phyloP scores from a whole-genome alignment of 2,797 vertebrate species.

The Glyptemys insculpta region DNA sequence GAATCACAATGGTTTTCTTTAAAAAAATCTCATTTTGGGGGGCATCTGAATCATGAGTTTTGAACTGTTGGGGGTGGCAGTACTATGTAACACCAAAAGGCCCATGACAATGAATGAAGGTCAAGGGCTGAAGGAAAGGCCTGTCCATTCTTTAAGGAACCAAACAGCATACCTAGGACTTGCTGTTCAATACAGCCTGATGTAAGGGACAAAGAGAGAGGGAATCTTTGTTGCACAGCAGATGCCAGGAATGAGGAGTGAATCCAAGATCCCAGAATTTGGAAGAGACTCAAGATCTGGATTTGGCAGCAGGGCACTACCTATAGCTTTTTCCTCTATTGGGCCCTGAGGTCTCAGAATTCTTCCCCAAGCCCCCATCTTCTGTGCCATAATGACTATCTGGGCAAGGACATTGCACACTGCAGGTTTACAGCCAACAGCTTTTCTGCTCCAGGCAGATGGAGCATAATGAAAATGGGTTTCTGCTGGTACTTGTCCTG shows the following conservation, averaged over 20 bases:
- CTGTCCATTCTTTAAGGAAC: not conserved
- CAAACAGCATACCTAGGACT: not conserved
- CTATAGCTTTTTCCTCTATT: not conserved
- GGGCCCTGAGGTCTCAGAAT: slow-evolving; percentile 29
- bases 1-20: too few species aligned
- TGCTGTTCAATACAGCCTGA: not conserved
- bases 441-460: slow-evolving; percentile 69
- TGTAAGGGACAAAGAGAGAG: not conserved
- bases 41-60: not conserved
- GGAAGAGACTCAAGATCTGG: slow-evolving; percentile 2
- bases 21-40: not conserved
- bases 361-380: slow-evolving; percentile 54
- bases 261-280: not conserved
- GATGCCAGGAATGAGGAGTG: not conserved
- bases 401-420: slow-evolving; percentile 50
- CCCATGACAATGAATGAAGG: not conserved
- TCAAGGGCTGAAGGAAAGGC: not conserved
- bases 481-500: slow-evolving; percentile 72
- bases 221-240: not conserved
- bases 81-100: not conserved
- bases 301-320: not conserved
- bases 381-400: slow-evolving; percentile 65
- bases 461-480: slow-evolving; percentile 73
- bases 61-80: not conserved
- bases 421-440: slow-evolving; percentile 58